Conservation (phyloP, 2,797 vertebrate species). For the Muraenolepis orangiensis region DNA sequence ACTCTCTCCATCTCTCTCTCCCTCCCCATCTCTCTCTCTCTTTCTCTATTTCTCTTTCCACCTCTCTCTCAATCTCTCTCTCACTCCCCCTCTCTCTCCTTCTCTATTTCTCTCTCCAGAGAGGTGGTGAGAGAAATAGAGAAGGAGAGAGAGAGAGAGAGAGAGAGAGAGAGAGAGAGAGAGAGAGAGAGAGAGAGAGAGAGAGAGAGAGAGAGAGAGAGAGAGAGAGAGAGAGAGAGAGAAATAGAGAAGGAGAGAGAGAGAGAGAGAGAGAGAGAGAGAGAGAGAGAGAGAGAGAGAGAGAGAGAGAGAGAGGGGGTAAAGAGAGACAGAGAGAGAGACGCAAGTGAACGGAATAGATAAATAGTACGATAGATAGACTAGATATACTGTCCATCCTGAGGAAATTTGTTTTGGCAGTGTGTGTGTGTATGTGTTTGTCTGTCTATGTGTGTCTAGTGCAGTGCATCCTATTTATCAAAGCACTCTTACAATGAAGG, state of each 20-base stretch:
- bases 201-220: too few relatives aligned
- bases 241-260: too few relatives aligned
- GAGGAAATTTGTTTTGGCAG: background rate
- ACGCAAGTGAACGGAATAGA: background rate
- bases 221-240: too few relatives aligned
- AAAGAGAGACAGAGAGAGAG: too few relatives aligned
- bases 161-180: constrained; percentile 29
- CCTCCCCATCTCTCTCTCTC: too few relatives aligned
- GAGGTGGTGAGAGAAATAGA: constrained; percentile 17
- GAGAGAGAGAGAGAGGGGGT: too few relatives aligned
- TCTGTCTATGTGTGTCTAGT: background rate
- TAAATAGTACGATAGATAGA: background rate
- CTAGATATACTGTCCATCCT: background rate
- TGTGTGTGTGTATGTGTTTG: background rate
- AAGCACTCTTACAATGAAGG: too few relatives aligned
- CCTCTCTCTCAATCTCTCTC: constrained; percentile 68
- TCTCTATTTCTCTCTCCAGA: background rate
- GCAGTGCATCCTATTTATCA: background rate
- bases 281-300: too few relatives aligned
- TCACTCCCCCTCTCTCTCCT: background rate
- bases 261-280: too few relatives aligned
- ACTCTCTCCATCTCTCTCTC: constrained; percentile 17
- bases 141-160: constrained; percentile 38
- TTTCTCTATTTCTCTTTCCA: constrained; percentile 70
- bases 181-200: constrained; percentile 16